These are phyloP conservation scores for Enteromius radiatus DNA, from an alignment of 2,797 vertebrate species.

Conservation along the genomic window DNA sequence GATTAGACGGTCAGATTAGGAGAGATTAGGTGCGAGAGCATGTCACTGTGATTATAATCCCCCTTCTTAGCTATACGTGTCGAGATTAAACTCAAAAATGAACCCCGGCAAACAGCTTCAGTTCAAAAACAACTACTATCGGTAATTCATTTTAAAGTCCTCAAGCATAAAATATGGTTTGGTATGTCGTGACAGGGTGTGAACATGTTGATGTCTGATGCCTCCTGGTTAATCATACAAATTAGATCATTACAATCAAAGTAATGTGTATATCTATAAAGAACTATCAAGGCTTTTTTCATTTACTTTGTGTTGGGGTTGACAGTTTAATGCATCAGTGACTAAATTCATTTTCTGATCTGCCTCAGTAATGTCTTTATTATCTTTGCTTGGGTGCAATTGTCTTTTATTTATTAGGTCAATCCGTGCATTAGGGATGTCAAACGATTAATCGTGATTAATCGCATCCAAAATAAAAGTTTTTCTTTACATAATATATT, in stretches of 20 bases:
- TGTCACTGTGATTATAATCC: constrained; percentile 79
- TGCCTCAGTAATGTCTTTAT: no score
- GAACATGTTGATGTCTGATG: constrained; percentile 27
- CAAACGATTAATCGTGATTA: no score
- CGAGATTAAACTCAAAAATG: constrained; percentile 57
- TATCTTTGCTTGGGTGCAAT: no score
- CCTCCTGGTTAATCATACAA: constrained; percentile 4
- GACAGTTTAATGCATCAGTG: not conserved
- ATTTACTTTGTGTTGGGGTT: constrained; percentile 41
- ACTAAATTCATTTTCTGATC: not conserved
- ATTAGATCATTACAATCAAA: not conserved
- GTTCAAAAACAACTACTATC: constrained; percentile 36
- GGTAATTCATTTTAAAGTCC: not conserved
- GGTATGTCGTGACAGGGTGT: constrained; percentile 2
- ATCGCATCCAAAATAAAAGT: no score
- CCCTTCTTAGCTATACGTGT: constrained; percentile 50
- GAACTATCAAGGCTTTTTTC: constrained; percentile 7
- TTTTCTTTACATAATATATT: no score
- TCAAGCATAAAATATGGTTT: constrained; percentile 12
- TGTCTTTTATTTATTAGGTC: no score
- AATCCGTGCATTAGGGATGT: no score
- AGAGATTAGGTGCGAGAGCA: constrained; percentile 77
- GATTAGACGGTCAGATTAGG: constrained; percentile 76
- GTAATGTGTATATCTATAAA: not conserved
- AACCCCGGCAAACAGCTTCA: constrained; percentile 28